Evolutionary conservation across 2,113 vertebrate genomes (phyloP).

Genomic region (Lepidothrix coronata): DNA sequence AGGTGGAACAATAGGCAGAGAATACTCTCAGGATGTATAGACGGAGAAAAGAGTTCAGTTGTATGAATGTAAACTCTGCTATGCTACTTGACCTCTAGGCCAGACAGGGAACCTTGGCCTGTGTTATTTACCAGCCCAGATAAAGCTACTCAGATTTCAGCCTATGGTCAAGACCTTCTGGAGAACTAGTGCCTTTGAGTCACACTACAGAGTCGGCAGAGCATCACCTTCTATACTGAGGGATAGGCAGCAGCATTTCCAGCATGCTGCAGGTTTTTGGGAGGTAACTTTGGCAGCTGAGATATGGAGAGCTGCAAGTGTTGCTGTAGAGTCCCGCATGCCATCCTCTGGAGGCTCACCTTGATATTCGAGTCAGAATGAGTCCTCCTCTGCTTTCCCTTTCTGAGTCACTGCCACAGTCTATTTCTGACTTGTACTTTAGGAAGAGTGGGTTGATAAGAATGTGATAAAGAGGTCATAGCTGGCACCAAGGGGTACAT

Average conservation of each 20-base stretch:
- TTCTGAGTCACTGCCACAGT: conserved; percentile 49
- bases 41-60: background rate
- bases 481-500: background rate
- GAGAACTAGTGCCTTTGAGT: background rate
- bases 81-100: background rate
- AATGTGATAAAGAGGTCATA: conserved; percentile 20
- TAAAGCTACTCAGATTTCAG: background rate
- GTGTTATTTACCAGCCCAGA: background rate
- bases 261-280: background rate
- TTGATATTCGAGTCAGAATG: conserved; percentile 23
- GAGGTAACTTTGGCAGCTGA: background rate
- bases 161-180: background rate
- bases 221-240: background rate
- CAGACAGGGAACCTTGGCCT: background rate
- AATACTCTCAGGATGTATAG: background rate
- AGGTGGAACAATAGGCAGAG: background rate
- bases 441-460: background rate
- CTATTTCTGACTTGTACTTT: conserved; percentile 36
- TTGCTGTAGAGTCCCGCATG: background rate
- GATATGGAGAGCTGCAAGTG: background rate
- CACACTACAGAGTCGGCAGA: background rate
- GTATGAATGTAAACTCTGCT: background rate
- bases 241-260: background rate
- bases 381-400: background rate
- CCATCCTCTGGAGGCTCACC: background rate